Evolutionary conservation across 1,140 invertebrate genomes (phyloP).

Genomic region (Aphis gossypii): DNA sequence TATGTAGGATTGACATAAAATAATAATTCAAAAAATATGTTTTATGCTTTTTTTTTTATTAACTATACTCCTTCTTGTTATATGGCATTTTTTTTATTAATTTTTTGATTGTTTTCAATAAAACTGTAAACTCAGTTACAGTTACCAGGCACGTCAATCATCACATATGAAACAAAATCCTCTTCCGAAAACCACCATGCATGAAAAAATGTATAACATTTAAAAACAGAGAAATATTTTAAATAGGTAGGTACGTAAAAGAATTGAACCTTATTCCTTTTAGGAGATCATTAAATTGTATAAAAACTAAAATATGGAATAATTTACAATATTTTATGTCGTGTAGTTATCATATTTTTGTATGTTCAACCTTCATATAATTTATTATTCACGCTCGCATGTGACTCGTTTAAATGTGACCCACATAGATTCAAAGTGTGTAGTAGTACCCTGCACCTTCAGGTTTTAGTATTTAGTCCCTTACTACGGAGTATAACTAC

Average conservation of each 20-base stretch:
- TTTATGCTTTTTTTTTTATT: not conserved
- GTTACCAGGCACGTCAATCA: not conserved
- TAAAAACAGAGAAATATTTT: not conserved
- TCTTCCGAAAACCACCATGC: not conserved
- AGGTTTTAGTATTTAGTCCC: not conserved
- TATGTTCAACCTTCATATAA: slow-evolving; percentile 11
- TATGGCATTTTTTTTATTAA: not conserved
- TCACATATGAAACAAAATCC: not conserved
- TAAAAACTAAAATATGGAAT: slow-evolving; percentile 24
- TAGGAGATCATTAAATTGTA: slow-evolving; percentile 11
- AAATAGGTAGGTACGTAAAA: not conserved
- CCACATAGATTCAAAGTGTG: not conserved
- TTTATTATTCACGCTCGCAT: slow-evolving; percentile 1
- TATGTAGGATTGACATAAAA: not conserved
- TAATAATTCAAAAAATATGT: not conserved
- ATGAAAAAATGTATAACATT: not conserved
- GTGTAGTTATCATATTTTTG: slow-evolving; percentile 9
- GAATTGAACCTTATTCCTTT: not conserved
- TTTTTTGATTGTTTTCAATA: not conserved
- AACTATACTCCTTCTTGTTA: not conserved
- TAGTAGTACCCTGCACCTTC: not conserved
- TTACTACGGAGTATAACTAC: not conserved
- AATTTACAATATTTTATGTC: slow-evolving; percentile 18
- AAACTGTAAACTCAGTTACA: not conserved
- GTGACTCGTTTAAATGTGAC: slow-evolving; percentile 6